Evolutionary conservation across 92 coral and sea anemone genomes (phyloP), one percentile per base, ranked within the genome.

Genomic region (Paragorgia papillata): DNA sequence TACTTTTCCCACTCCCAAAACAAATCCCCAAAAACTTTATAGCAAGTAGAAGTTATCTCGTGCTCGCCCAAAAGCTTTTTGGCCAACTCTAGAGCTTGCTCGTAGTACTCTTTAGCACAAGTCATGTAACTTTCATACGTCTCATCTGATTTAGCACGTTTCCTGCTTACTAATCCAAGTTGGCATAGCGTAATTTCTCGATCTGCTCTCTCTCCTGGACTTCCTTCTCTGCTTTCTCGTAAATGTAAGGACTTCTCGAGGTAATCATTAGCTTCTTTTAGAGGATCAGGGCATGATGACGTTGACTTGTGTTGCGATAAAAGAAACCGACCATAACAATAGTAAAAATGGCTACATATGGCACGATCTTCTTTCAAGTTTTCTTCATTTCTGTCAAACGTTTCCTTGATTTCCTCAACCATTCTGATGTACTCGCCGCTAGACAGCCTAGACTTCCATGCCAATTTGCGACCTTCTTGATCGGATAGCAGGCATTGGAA

Each of bases 401-500:
- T 24, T 44, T 67, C 18, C 56, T 48, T 41, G 31, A 67, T 44
- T 19, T 0, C 3, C 18, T 67, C 26, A 57, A 67, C 25, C 20
- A 32, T 19, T 25, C 10, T 25, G 24, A 8, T 25, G 18, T 24
- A 29, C 40, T 39, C 44, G n/a, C n/a, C n/a, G n/a, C n/a, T n/a
- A n/a, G n/a, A n/a, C n/a, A n/a, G n/a, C 25, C 31, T 49, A 17
- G 74, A 46, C 20, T 25, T 13, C 74, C 74, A 67, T 2, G 35
- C 74, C 24, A 1, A 2, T 20, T 15, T 24, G 17, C 20, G 74
- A 5, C 74, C 74, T 44, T 19, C 35, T 44, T 67, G 57, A 20
- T 67, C 74, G 1, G 74, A 57, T 48, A 44, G 25, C 26, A 67
- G 74, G 27, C 74, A 67, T 20, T 41, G 57, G 25, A 20, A 44